Conservation (phyloP, 1,140 invertebrate genomes). For the Aethina tumida region DNA sequence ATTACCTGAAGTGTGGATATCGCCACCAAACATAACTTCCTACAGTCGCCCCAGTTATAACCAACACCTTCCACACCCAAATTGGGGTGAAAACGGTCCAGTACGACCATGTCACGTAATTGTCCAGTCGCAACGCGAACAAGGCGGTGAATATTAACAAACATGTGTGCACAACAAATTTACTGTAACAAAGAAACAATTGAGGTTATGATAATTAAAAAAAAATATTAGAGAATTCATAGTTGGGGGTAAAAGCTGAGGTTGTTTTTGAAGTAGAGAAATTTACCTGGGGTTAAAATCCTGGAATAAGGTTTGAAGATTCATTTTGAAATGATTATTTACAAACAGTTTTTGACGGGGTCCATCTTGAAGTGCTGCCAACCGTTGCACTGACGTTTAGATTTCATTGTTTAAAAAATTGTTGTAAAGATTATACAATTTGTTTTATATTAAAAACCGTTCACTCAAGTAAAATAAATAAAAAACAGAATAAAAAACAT, state of each 20-base stretch:
- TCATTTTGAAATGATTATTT: constrained; percentile 46
- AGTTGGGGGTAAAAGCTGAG: constrained; percentile 2
- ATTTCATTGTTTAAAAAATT: too few species aligned
- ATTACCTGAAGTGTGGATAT: constrained; percentile 82
- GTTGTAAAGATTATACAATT: too few species aligned
- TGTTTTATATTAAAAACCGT: too few species aligned
- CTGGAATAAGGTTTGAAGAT: constrained; percentile 81
- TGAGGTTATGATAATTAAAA: constrained; percentile 25
- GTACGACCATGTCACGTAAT: constrained; percentile 79
- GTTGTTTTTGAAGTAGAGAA: background rate
- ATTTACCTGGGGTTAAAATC: constrained; percentile 85
- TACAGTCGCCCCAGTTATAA: constrained; percentile 76
- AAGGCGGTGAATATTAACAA: constrained; percentile 83
- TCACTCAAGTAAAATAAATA: too few species aligned
- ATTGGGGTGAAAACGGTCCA: constrained; percentile 91
- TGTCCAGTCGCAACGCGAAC: constrained; percentile 82
- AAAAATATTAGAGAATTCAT: constrained; percentile 17
- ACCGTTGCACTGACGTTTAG: too few species aligned
- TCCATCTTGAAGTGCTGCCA: too few species aligned
- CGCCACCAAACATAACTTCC: constrained; percentile 92
- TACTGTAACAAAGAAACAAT: constrained; percentile 51
- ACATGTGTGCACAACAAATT: constrained; percentile 91
- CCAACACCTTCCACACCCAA: constrained; percentile 94
- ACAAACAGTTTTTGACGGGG: background rate
- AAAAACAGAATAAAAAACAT: too few species aligned